A percentile compares a stretch with the other conserved stretches of the same genome.
Evolutionary conservation across 2,113 vertebrate genomes (phyloP).

Genomic region (Ranitomeya imitator): DNA sequence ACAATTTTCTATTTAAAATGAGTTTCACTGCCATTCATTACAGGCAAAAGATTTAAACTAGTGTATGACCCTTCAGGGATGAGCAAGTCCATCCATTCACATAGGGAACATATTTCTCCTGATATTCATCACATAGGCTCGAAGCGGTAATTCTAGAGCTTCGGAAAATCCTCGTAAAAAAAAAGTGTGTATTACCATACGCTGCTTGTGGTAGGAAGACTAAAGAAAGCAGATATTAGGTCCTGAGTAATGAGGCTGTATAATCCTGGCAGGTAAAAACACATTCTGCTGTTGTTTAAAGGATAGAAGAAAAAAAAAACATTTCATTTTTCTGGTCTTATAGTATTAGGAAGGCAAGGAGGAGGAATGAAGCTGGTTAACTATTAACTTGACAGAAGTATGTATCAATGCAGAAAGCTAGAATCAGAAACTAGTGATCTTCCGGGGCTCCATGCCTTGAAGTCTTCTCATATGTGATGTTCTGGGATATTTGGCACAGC

Average conservation of each 20-base stretch:
- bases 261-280: slow-evolving; percentile 43
- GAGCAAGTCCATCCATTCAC: slow-evolving; percentile 34
- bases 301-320: background rate
- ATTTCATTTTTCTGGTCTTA: background rate
- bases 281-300: background rate
- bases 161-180: slow-evolving; percentile 17
- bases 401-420: too few species aligned
- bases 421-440: too few species aligned
- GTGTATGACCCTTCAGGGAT: slow-evolving; percentile 54
- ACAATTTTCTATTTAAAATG: slow-evolving; percentile 60
- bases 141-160: slow-evolving; percentile 25
- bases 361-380: background rate
- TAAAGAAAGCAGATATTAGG: slow-evolving; percentile 17
- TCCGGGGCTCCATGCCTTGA: too few species aligned
- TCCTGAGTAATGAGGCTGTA: slow-evolving; percentile 46
- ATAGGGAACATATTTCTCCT: slow-evolving; percentile 40
- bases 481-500: too few species aligned
- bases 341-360: background rate
- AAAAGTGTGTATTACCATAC: slow-evolving; percentile 15
- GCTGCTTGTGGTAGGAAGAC: slow-evolving; percentile 16
- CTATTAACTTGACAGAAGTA: background rate
- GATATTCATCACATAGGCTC: slow-evolving; percentile 36
- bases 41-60: slow-evolving; percentile 55
- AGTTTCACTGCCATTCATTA: slow-evolving; percentile 57
- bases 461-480: too few species aligned